Evolutionary conservation across 2,888 invertebrate species (phyloP).

Genomic region (Andrena hattorfiana): DNA sequence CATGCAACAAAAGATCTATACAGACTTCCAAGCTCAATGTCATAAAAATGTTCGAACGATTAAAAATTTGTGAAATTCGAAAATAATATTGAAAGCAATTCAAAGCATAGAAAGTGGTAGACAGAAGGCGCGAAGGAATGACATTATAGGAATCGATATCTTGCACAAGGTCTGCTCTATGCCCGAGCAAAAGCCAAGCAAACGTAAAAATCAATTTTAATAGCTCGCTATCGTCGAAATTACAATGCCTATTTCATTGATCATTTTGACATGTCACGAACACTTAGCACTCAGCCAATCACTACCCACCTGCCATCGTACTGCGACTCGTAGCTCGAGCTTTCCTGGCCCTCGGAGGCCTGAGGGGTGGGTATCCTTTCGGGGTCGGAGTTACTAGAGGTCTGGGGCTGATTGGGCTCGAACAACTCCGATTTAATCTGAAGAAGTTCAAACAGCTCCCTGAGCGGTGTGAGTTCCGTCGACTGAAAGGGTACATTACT

Average conservation of each 20-base stretch:
- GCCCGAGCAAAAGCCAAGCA: slow-evolving; percentile 19
- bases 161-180: slow-evolving; percentile 25
- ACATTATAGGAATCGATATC: slow-evolving; percentile 46
- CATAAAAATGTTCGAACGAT: too few relatives aligned
- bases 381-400: slow-evolving; percentile 81
- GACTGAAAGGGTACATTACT: slow-evolving; percentile 86
- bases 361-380: slow-evolving; percentile 83
- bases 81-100: too few relatives aligned
- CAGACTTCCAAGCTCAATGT: too few relatives aligned
- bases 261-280: slow-evolving; percentile 47
- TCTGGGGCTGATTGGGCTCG: slow-evolving; percentile 82
- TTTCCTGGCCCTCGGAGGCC: slow-evolving; percentile 83
- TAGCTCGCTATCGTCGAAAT: slow-evolving; percentile 19
- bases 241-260: slow-evolving; percentile 28
- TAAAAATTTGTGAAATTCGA: too few relatives aligned
- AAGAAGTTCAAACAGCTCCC: slow-evolving; percentile 92
- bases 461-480: slow-evolving; percentile 92
- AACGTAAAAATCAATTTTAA: slow-evolving; percentile 38
- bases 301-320: slow-evolving; percentile 81
- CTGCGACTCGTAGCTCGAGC: slow-evolving; percentile 84
- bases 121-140: slow-evolving; percentile 15
- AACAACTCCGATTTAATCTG: slow-evolving; percentile 92
- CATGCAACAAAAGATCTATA: too few relatives aligned
- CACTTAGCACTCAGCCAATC: not conserved
- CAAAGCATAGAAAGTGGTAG: slow-evolving; percentile 3